phyloP scores from a whole-genome alignment of 2,888 invertebrate genomes.

The Scrobipalpa costella region DNA sequence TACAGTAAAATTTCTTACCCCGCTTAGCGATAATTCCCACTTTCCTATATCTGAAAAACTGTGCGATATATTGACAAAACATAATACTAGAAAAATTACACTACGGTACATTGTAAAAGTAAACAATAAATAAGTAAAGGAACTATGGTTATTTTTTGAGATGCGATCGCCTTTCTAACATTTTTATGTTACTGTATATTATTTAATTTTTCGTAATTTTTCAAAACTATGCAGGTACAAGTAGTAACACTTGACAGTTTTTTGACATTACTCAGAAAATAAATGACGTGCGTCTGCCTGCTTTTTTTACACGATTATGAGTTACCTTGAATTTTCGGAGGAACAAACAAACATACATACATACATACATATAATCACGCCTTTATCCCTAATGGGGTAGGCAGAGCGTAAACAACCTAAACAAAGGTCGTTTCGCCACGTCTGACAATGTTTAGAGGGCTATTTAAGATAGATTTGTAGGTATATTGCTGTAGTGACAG shows the following conservation, averaged over 20 bases:
- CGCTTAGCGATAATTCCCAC: slow-evolving; percentile 83
- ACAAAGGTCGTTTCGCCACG: too few species aligned
- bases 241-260: background rate
- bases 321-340: background rate
- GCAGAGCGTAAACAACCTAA: too few species aligned
- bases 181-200: slow-evolving; percentile 42
- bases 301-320: background rate
- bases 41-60: slow-evolving; percentile 84
- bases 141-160: slow-evolving; percentile 38
- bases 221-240: slow-evolving; percentile 27
- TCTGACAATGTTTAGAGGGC: too few species aligned
- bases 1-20: slow-evolving; percentile 54
- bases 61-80: slow-evolving; percentile 55
- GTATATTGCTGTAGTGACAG: too few species aligned
- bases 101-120: slow-evolving; percentile 54
- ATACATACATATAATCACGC: too few species aligned
- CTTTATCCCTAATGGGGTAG: too few species aligned
- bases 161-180: slow-evolving; percentile 37
- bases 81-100: slow-evolving; percentile 55
- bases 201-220: slow-evolving; percentile 28
- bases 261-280: slow-evolving; percentile 10
- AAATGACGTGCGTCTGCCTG: slow-evolving; percentile 3
- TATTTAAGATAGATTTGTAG: too few species aligned
- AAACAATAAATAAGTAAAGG: slow-evolving; percentile 9
- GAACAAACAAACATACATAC: background rate